Evolutionary conservation across 2,888 invertebrate genomes (phyloP).

Genomic region (Eristalinus sepulchralis): DNA sequence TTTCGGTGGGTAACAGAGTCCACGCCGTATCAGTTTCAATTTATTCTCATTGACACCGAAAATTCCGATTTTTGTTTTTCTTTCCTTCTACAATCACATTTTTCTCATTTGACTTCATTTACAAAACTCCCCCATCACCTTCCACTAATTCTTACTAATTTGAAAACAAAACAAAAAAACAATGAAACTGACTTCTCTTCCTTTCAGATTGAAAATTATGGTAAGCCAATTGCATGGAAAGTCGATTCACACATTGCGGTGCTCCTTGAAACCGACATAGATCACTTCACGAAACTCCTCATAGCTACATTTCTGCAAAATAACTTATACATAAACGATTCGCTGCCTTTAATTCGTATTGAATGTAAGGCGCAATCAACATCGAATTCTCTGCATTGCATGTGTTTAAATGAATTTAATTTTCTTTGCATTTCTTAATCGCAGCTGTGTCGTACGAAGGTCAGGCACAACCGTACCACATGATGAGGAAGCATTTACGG

Average conservation of each 20-base stretch:
- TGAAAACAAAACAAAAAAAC: neutral
- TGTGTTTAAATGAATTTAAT: neutral
- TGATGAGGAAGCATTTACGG: constrained; percentile 80
- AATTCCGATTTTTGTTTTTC: neutral
- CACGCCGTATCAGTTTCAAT: no score
- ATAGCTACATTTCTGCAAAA: constrained; percentile 87
- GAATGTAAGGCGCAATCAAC: constrained; percentile 85
- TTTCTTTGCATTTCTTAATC: constrained; percentile 72
- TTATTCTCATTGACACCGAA: no score
- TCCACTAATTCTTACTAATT: neutral
- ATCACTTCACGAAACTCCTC: constrained; percentile 86
- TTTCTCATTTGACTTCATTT: neutral
- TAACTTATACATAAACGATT: constrained; percentile 88
- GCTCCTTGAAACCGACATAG: constrained; percentile 89
- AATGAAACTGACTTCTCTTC: constrained; percentile 15
- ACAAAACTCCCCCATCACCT: neutral
- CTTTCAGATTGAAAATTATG: constrained; percentile 89
- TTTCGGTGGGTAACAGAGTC: no score
- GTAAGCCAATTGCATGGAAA: constrained; percentile 90
- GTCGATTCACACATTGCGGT: constrained; percentile 88
- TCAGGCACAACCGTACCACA: constrained; percentile 82
- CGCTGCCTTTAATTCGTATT: constrained; percentile 87
- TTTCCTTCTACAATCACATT: neutral
- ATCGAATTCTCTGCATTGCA: neutral
- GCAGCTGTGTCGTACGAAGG: constrained; percentile 84